Base-by-base conservation (phyloP, 2,797 vertebrate genomes). In the Chelon auratus region DNA sequence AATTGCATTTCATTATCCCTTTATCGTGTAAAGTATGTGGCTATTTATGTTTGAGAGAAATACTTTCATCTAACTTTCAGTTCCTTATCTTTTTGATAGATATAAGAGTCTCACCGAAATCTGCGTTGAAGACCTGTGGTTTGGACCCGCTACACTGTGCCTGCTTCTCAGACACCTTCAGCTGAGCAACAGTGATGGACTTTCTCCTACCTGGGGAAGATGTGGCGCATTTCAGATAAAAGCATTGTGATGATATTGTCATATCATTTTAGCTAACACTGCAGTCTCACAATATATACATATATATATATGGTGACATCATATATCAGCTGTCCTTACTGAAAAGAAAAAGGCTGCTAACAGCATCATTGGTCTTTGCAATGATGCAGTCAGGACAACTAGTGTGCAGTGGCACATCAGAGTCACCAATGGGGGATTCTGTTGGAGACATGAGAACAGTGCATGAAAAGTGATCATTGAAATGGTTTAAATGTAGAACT, bases 111-210 rank as follows among this genome's bases (percentile, higher is more conserved):
- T 87, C 18, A 87, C 86, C 73, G 0, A 77, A 64, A 37, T 87
- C 75, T 45, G 65, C 1, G 33, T 37, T 33, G 0, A 85, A 1
- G 9, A 65, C 1, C 18, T 37, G 1, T 0, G 69, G 52, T 52
- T 77, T 69, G 22, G 15, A 5, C 67, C 56, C 68, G 4, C 26
- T 20, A 54, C 83, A 87, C 14, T 51, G 1, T 18, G 43, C 5
- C 48, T 84, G 86, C 9, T 3, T 15, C 70, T 76, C 45, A 78
- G 85, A 90, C 79, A 84, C 82, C 18, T 5, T 59, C 47, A 87
- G 30, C 40, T 90, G 80, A 51, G 55, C 72, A 42, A 39, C 51
- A 53, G 58, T 55, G 54, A 88, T 0, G 2, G 0, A 37, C 14
- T 26, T 11, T 75, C 83, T 82, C 36, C 18, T 70, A 61, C 88